Conservation (phyloP, 2,888 invertebrate species). For the Brenthis hecate region DNA sequence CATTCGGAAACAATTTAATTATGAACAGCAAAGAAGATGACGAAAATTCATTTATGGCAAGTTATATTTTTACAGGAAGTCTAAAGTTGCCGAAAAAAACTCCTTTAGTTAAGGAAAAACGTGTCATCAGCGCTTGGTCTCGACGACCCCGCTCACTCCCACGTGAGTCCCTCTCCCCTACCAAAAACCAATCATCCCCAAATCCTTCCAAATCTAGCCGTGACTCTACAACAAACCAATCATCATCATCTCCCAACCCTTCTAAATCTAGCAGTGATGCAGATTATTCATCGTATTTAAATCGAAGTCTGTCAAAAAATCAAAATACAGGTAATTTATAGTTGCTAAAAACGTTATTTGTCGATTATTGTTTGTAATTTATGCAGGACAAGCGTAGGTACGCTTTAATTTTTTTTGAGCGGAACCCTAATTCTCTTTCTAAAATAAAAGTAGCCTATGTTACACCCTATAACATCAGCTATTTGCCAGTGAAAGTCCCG, state of each 20-base stretch:
- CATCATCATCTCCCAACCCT: slow-evolving; percentile 18
- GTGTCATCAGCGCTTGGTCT: slow-evolving; percentile 44
- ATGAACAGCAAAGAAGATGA: too few relatives aligned
- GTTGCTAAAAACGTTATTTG: not conserved
- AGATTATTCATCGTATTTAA: not conserved
- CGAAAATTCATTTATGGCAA: too few relatives aligned
- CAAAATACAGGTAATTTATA: not conserved
- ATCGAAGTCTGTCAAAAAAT: not conserved
- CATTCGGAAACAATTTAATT: too few relatives aligned
- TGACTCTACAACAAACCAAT: not conserved
- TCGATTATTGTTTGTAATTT: too few relatives aligned
- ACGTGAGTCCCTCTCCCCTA: slow-evolving; percentile 35
- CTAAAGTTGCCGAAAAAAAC: slow-evolving; percentile 30
- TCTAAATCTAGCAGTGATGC: not conserved
- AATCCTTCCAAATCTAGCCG: slow-evolving; percentile 9
- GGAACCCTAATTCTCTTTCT: too few relatives aligned
- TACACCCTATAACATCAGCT: too few relatives aligned
- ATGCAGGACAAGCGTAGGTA: too few relatives aligned
- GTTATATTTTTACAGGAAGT: slow-evolving; percentile 34
- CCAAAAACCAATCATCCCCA: not conserved
- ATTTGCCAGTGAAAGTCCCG: too few relatives aligned
- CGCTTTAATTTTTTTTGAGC: too few relatives aligned
- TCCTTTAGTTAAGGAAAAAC: slow-evolving; percentile 26
- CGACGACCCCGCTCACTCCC: slow-evolving; percentile 28
- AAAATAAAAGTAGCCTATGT: too few relatives aligned